Evolutionary conservation across 2,888 invertebrate genomes (phyloP), one percentile per base, ranked within the genome.

Genomic region (Dicycla oo): DNA sequence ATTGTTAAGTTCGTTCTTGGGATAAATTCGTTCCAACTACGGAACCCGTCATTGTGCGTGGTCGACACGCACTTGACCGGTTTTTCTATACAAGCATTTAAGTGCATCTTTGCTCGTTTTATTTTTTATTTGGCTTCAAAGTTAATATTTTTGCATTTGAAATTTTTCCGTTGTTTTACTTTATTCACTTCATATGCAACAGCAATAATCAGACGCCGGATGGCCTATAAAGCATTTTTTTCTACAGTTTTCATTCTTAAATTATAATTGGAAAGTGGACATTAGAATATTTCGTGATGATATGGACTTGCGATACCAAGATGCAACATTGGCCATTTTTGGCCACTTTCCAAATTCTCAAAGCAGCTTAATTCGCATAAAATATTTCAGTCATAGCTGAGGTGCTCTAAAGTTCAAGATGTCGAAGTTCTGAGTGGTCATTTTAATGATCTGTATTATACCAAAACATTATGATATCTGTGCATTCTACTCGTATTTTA

Each of bases 341-440:
- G 38, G 30, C 34, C 38, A 26, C 60, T 75, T 70, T 77, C 62
- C n/a, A 68, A 65, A 62, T 69, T 69, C 64, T 58, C 18, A 56
- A 78, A 73, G 72, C 5, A 34, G 47, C 54, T 26, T 63, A 65
- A 75, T 72, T n/a, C 18, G 7, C 70, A 75, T 78, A 56, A 56
- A 71, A 78, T 67, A 81, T 81, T 83, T 78, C 45, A 53, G 75
- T 83, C 84, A 78, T 73, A 70, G 26, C 73, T 58, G n/a, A 45
- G 43, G 5, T 47, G 30, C 38, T 26, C 49, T 51, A 20, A 40
- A 62, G 70, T 69, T 72, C 58, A 70, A 60, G 20, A 72, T 62
- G 26, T 38, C 15, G 20, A 34, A 66, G 3, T 56, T 74, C 26
- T 23, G 49, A 45, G 51, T 34, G 43, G 40, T 1, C 2, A 53